These are phyloP conservation scores for Suricata suricatta DNA, from an alignment of 2,113 vertebrate species.

Conservation along the genomic window DNA sequence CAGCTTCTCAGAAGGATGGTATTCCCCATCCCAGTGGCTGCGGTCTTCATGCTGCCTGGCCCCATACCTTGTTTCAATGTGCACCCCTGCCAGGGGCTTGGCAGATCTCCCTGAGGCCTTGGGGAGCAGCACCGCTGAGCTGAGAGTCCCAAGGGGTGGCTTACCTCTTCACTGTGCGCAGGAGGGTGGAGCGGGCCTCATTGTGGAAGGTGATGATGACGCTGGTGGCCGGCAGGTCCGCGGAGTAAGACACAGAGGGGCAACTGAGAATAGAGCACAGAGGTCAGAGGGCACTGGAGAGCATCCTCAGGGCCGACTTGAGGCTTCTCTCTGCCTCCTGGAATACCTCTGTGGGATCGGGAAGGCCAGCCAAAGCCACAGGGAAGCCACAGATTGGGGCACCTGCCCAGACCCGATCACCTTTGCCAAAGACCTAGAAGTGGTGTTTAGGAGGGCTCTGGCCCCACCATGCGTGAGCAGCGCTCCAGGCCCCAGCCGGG, in stretches of 20 bases:
- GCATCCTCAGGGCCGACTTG: neutral
- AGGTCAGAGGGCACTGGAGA: neutral
- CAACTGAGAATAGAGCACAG: conserved; percentile 85
- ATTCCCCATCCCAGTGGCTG: neutral
- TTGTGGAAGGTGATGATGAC: conserved; percentile 99
- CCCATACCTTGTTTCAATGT: neutral
- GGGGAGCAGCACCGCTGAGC: too few relatives aligned
- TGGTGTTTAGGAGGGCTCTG: neutral
- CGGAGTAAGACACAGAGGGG: conserved; percentile 90
- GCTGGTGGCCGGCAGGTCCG: conserved; percentile 93
- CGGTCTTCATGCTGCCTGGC: neutral
- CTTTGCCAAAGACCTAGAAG: neutral
- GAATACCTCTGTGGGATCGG: neutral
- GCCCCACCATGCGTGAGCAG: neutral
- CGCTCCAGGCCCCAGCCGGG: neutral
- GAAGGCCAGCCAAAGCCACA: neutral
- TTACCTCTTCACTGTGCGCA: conserved; percentile 96
- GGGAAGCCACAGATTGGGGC: neutral
- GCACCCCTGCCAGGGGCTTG: neutral
- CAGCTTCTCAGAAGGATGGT: conserved; percentile 15
- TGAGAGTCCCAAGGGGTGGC: neutral
- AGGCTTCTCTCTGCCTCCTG: neutral
- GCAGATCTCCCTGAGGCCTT: accelerated
- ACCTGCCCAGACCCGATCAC: neutral
- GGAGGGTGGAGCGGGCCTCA: conserved; percentile 95